Evolutionary conservation across 30 jellyfish, hydroid and myxozoan species (phyloP).

Genomic region (Morbakka virulenta): DNA sequence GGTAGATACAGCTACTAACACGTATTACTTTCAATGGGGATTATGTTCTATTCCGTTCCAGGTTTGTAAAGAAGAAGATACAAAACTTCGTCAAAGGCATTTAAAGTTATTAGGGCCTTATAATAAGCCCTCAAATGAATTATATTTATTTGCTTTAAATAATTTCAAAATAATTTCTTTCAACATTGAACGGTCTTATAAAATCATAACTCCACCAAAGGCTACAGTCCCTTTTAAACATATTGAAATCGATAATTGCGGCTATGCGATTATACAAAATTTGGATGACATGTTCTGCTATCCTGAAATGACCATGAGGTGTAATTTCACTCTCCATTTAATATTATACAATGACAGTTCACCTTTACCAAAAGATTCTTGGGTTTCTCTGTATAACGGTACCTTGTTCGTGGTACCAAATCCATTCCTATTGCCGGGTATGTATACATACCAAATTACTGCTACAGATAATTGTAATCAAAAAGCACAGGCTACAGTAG

Average conservation of each 20-base stretch:
- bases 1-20: background rate
- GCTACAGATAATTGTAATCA: background rate
- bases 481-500: background rate
- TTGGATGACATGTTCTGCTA: background rate
- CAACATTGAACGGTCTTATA: background rate
- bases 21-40: background rate
- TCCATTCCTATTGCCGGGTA: background rate
- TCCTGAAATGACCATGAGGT: background rate
- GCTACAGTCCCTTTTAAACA: background rate
- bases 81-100: background rate
- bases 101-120: too few relatives aligned
- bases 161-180: background rate
- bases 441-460: too few relatives aligned
- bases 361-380: background rate
- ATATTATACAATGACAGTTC: background rate
- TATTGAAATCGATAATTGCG: background rate
- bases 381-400: background rate
- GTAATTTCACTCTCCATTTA: background rate
- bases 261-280: background rate
- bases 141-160: too few relatives aligned
- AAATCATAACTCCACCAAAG: background rate
- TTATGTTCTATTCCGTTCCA: background rate
- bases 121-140: background rate
- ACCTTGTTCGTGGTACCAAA: background rate
- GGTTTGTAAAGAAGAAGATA: background rate